Evolutionary conservation across 2,797 vertebrate genomes (phyloP), one percentile per base, ranked within the genome.

Genomic region (Rhinella marina): DNA sequence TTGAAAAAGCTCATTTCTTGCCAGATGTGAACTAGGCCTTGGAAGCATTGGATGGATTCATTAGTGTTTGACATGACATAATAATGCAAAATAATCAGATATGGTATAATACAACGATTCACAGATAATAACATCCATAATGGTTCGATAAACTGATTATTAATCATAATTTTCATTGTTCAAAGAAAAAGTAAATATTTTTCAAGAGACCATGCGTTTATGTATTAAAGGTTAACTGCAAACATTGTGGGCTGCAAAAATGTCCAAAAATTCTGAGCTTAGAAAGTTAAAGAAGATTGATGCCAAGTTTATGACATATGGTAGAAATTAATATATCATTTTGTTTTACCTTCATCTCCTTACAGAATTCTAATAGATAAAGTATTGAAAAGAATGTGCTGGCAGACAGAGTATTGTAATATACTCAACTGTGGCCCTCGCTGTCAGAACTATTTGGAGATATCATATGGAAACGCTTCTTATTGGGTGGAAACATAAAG

Each of bases 301-400:
- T 85, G 72, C 83, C 56, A 77, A 85, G 29, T 77, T n/a, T 85
- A 48, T 64, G 66, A 85, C 83, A 85, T 77, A 85, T 85, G 83
- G 83, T 85, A 77, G 25, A 85, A 85, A 85, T 85, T 85, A 77
- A 85, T 85, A 84, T 84, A 85, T 85, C 72, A 85, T 75, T 62
- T 85, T 41, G 48, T 85, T 85, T 85, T 85, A 85, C 83, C 83
- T 85, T 85, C 83, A 85, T 85, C 72, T 85, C 57, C 72, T 50
- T 76, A 77, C 72, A 85, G 72, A 85, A 50, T 75, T 76, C 72
- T 85, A 85, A 85, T 85, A 85, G 83, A 76, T 85, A 85, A 85
- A 85, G 83, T 85, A 85, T 85, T 85, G 83, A 48, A 76, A 85
- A 85, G 83, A 85, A 85, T 85, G 72, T 85, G 83, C 72, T 85